Evolutionary conservation across 2,113 vertebrate species (phyloP), one percentile per base, ranked within the genome.

Genomic region (Poeciliopsis occidentalis): DNA sequence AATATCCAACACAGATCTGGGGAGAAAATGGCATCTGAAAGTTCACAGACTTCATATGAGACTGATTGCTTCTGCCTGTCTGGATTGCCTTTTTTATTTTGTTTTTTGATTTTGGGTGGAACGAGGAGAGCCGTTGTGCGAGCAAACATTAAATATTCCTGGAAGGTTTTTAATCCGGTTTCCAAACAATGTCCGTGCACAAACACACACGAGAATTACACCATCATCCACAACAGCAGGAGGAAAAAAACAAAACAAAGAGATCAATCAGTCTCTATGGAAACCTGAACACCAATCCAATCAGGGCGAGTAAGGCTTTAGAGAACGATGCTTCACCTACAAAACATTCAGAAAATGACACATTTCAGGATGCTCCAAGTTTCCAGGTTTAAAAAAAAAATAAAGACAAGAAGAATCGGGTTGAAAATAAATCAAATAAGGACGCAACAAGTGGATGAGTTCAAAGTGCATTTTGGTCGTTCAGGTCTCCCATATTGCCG

Each of bases 1-100:
- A 96, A 95, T 96, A 95, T 96, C 96, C 95, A 97, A 94, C 94
- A 95, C 92, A 94, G 95, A 94, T 94, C 95, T 82, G 84, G 86
- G 39, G 81, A 80, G 76, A 78, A 66, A 79, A 85, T 71, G 76
- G 81, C 84, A 85, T 86, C 90, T 81, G 86, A 87, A 89, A 85
- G 80, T 87, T 89, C 81, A 80, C 83, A 86, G 79, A 77, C 83
- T 77, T 82, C 4, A 29, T 76, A 73, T 64, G 24, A 15, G 65
- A 84, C 64, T 51, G 88, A 87, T 87, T 88, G 85, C 85, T 83
- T 88, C 76, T 80, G 85, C 75, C 80, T 86, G 85, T 81, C 68
- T 84, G 79, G 81, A 89, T 91, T 87, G 81, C 90, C 79, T 79
- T 88, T 75, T 11, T 37, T 34, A 34, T 34, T 34, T 34, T 34